phyloP scores from a whole-genome alignment of 2,888 invertebrate genomes.

The Stenotaenia linearis region DNA sequence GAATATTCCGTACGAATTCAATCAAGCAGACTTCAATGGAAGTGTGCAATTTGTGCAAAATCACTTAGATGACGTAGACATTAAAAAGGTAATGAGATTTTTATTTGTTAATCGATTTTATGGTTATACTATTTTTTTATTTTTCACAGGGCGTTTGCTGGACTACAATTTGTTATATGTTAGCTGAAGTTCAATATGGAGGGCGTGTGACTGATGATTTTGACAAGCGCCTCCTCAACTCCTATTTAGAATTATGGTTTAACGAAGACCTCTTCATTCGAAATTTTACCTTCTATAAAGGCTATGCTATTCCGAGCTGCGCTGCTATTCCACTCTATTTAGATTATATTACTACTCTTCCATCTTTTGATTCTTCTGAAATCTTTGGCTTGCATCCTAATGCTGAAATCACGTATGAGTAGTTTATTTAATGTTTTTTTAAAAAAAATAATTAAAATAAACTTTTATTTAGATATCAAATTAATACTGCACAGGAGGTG shows the following conservation, averaged over 20 bases:
- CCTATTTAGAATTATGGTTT: constrained; percentile 89
- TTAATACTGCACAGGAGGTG: constrained; percentile 82
- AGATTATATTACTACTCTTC: constrained; percentile 79
- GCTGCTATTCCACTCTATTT: constrained; percentile 52
- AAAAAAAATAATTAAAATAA: background rate
- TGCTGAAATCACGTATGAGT: constrained; percentile 81
- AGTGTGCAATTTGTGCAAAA: constrained; percentile 94
- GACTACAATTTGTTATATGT: constrained; percentile 96
- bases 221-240: constrained; percentile 85
- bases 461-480: constrained; percentile 62
- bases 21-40: constrained; percentile 92
- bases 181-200: constrained; percentile 79
- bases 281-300: constrained; percentile 87
- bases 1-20: constrained; percentile 96
- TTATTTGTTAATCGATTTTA: background rate
- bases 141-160: constrained; percentile 73
- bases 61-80: constrained; percentile 93
- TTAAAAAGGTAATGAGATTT: constrained; percentile 63
- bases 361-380: constrained; percentile 82
- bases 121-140: background rate
- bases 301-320: constrained; percentile 86
- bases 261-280: constrained; percentile 79
- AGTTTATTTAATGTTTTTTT: background rate
- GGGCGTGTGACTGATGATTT: constrained; percentile 96
- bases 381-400: constrained; percentile 94